phyloP scores from a whole-genome alignment of 2,888 invertebrate genomes.

The Gibbula magus region DNA sequence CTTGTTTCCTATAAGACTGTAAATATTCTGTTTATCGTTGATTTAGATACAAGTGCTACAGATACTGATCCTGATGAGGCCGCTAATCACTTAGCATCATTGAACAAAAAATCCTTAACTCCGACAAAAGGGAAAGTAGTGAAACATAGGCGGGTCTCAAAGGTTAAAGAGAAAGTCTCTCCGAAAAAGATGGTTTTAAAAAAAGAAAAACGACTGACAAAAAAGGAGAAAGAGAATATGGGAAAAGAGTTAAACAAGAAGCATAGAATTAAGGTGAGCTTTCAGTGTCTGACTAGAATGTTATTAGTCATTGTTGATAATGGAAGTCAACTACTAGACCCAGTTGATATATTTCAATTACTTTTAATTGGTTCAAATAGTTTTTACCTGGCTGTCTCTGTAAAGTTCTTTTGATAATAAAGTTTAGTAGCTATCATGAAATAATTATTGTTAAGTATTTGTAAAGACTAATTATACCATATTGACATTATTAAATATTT shows the following conservation, averaged over 20 bases:
- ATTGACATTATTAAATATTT: too few species aligned
- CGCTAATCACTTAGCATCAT: slow-evolving; percentile 56
- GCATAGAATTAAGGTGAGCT: slow-evolving; percentile 17
- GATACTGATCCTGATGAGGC: slow-evolving; percentile 74
- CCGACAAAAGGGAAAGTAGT: slow-evolving; percentile 40
- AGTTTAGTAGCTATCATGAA: too few species aligned
- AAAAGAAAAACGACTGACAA: slow-evolving; percentile 70
- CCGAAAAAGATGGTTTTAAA: slow-evolving; percentile 56
- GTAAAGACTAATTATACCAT: too few species aligned
- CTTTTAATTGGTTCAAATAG: too few species aligned
- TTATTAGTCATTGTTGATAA: too few species aligned
- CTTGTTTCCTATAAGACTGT: too few species aligned
- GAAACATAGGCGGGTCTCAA: slow-evolving; percentile 57
- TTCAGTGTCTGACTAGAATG: background rate
- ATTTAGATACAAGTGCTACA: slow-evolving; percentile 72
- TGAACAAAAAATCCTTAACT: slow-evolving; percentile 41
- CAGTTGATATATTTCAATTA: too few species aligned
- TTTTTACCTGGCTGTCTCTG: too few species aligned
- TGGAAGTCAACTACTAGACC: too few species aligned
- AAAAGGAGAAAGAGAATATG: slow-evolving; percentile 65
- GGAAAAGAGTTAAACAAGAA: slow-evolving; percentile 71
- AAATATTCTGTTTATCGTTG: too few species aligned
- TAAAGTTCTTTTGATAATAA: too few species aligned
- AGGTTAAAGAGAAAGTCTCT: slow-evolving; percentile 44
- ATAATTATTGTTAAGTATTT: too few species aligned